A percentile compares a stretch with the other conserved stretches of the same genome.
Conservation (phyloP, 37 sponge, comb jelly and placozoan genomes). For the Dysidea cf. avara region DNA sequence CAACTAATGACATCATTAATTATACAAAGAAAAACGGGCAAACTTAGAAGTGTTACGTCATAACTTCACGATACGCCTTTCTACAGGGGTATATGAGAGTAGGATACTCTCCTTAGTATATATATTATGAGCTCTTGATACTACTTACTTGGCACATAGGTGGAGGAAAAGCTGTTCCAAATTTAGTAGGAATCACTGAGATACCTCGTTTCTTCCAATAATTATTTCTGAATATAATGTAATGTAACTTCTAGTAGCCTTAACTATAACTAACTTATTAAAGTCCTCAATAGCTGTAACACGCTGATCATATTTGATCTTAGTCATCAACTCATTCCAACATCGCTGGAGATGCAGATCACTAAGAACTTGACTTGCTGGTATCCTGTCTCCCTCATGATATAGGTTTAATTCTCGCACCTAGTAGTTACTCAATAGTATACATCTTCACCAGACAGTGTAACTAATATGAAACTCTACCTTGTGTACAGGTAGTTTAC, state of each 20-base stretch:
- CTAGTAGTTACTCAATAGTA: too few species aligned
- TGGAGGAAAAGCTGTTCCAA: conserved; percentile 70
- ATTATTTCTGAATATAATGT: conserved; percentile 36
- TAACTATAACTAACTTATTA: conserved; percentile 64
- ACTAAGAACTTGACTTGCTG: conserved; percentile 32
- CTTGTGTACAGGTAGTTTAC: conserved; percentile 33
- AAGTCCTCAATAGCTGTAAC: conserved; percentile 33
- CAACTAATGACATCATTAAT: too few species aligned
- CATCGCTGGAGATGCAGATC: conserved; percentile 57
- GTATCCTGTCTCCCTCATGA: conserved; percentile 59
- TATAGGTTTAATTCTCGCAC: conserved; percentile 67
- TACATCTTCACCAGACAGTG: too few species aligned
- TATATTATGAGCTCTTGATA: too few species aligned
- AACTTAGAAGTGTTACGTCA: too few species aligned
- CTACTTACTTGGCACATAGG: conserved; percentile 40
- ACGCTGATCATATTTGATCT: conserved; percentile 20
- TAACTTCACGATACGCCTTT: too few species aligned
- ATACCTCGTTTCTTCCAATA: conserved; percentile 75
- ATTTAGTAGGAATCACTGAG: conserved; percentile 77
- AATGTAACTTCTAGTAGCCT: neutral
- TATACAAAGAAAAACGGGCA: too few species aligned
- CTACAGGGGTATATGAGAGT: too few species aligned
- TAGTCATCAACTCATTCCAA: conserved; percentile 66
- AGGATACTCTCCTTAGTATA: too few species aligned
- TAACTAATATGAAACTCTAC: too few species aligned